Evolutionary conservation across 1,140 invertebrate genomes (phyloP).

Genomic region (Macrotrachela quadricornifera): DNA sequence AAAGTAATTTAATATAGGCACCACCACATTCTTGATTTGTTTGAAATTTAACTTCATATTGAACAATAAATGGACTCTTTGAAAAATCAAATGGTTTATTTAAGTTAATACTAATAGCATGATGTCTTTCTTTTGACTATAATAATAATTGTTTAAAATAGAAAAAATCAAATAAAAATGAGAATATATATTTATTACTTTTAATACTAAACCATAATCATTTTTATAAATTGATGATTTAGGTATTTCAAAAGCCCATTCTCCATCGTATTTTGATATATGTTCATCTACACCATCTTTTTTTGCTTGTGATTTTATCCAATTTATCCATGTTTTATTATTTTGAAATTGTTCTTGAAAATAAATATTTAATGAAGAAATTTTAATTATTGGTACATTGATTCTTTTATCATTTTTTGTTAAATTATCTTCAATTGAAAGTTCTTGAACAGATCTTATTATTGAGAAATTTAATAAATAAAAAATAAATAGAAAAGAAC

Average conservation of each 20-base stretch:
- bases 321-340: constrained; percentile 21
- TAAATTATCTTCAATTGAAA: too few species aligned
- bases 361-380: too few species aligned
- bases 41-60: constrained; percentile 48
- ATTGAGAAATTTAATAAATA: too few species aligned
- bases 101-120: constrained; percentile 66
- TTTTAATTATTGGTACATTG: too few species aligned
- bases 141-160: too few species aligned
- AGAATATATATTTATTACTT: constrained; percentile 18
- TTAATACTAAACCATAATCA: constrained; percentile 68
- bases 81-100: constrained; percentile 60
- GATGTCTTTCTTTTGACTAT: constrained; percentile 70
- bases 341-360: too few species aligned
- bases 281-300: constrained; percentile 67
- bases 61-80: constrained; percentile 66
- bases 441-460: too few species aligned
- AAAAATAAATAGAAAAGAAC: too few species aligned
- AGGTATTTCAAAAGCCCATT: constrained; percentile 55
- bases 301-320: constrained; percentile 71
- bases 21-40: constrained; percentile 96
- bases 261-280: constrained; percentile 20
- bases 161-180: too few species aligned
- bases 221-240: constrained; percentile 49
- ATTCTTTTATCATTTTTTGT: too few species aligned
- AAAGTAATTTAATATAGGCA: constrained; percentile 83